phyloP scores from a whole-genome alignment of 2,113 vertebrate genomes.

The Sebastes fasciatus region DNA sequence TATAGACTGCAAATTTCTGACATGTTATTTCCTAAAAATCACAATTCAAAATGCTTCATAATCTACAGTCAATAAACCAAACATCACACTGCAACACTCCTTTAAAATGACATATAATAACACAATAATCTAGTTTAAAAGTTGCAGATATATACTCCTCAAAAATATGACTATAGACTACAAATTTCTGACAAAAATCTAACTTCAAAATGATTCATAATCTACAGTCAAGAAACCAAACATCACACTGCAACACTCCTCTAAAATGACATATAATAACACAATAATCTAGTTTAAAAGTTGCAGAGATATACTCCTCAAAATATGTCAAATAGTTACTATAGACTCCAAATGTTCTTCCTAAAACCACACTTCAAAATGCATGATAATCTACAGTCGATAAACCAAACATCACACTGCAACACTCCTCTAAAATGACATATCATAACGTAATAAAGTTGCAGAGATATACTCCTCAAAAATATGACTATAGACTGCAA shows the following conservation, averaged over 20 bases:
- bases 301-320: too few species aligned
- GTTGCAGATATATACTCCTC: too few species aligned
- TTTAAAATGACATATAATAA: not conserved
- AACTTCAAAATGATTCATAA: not conserved
- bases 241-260: not conserved
- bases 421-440: not conserved
- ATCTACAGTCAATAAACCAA: not conserved
- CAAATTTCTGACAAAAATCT: not conserved
- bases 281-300: not conserved
- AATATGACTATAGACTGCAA: too few species aligned
- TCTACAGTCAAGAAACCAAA: not conserved
- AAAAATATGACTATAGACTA: too few species aligned
- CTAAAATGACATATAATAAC: not conserved
- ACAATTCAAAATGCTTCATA: not conserved
- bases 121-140: not conserved
- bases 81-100: not conserved
- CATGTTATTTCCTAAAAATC: not conserved
- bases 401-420: not conserved
- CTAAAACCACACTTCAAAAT: not conserved
- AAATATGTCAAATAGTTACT: too few species aligned
- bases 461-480: not conserved
- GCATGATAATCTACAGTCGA: not conserved
- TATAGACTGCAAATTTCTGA: too few species aligned
- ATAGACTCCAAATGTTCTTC: too few species aligned
- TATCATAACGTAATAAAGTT: constrained; percentile 1